phyloP scores from a whole-genome alignment of 1,140 invertebrate genomes.

The Drosophila neocordata region DNA sequence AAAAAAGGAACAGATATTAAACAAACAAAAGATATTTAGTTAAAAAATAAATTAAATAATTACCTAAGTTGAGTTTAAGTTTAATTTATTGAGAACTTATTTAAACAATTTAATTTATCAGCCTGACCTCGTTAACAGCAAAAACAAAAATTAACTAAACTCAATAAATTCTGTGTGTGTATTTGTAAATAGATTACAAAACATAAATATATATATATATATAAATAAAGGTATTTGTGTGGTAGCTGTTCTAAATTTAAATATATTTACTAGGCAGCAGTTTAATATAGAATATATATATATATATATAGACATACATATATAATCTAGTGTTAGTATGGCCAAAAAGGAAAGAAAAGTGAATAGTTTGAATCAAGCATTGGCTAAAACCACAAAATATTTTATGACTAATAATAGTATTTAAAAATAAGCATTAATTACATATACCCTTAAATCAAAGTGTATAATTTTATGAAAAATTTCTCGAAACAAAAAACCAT shows the following conservation, averaged over 20 bases:
- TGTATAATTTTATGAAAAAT: conserved; percentile 59
- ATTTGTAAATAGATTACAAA: conserved; percentile 69
- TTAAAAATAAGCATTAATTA: conserved; percentile 32
- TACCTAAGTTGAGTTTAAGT: too few species aligned
- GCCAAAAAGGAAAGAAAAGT: conserved; percentile 30
- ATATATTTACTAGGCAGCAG: conserved; percentile 36
- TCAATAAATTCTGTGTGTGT: conserved; percentile 52
- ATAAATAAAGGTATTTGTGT: conserved; percentile 41
- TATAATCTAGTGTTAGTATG: conserved; percentile 50
- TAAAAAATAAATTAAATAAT: too few species aligned
- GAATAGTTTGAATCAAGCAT: conserved; percentile 38
- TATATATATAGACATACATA: conserved; percentile 20
- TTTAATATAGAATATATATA: conserved; percentile 24
- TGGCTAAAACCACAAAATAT: conserved; percentile 46
- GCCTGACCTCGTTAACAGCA: background rate
- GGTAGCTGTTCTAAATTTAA: conserved; percentile 52
- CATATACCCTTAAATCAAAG: conserved; percentile 47
- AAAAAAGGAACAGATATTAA: too few species aligned
- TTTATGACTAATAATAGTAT: conserved; percentile 33
- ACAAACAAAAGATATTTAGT: too few species aligned
- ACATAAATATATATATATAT: conserved; percentile 34
- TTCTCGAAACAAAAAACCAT: conserved; percentile 47
- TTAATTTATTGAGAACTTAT: background rate
- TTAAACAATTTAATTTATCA: background rate
- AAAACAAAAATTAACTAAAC: conserved; percentile 46